These are phyloP conservation scores for Hassar affinis DNA, from an alignment of 2,113 vertebrate species.

Conservation along the genomic window DNA sequence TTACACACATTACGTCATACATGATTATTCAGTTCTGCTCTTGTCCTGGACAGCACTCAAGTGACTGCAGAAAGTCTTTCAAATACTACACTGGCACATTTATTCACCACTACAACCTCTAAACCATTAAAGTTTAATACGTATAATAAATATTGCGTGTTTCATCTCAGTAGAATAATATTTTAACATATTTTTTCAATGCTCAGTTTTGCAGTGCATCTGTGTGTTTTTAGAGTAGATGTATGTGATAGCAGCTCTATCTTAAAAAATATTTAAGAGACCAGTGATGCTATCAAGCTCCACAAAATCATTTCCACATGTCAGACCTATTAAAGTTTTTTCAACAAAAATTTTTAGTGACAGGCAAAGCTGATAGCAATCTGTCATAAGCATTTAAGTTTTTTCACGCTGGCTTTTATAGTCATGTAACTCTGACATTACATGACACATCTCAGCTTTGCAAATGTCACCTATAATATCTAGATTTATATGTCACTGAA, in stretches of 20 bases:
- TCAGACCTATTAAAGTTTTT: not conserved
- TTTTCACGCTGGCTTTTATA: not conserved
- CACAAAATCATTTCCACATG: not conserved
- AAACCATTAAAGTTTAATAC: not conserved
- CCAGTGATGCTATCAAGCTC: not conserved
- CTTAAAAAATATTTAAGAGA: not conserved
- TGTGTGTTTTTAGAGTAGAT: not conserved
- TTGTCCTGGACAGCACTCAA: not conserved
- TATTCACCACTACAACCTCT: not conserved
- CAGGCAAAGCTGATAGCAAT: not conserved
- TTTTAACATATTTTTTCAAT: not conserved
- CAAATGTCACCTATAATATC: not conserved
- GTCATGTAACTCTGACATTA: not conserved
- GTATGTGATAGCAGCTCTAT: not conserved
- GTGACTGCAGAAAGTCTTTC: not conserved
- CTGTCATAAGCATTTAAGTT: not conserved
- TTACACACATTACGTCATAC: not conserved
- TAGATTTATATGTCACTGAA: not conserved
- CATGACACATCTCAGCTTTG: not conserved
- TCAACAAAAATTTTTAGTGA: not conserved
- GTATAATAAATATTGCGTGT: not conserved
- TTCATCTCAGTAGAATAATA: not conserved
- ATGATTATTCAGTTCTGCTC: not conserved
- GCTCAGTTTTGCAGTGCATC: not conserved
- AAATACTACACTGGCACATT: not conserved